Base-by-base conservation (phyloP, 2,888 invertebrate species). In the Nemapogon koenigi region DNA sequence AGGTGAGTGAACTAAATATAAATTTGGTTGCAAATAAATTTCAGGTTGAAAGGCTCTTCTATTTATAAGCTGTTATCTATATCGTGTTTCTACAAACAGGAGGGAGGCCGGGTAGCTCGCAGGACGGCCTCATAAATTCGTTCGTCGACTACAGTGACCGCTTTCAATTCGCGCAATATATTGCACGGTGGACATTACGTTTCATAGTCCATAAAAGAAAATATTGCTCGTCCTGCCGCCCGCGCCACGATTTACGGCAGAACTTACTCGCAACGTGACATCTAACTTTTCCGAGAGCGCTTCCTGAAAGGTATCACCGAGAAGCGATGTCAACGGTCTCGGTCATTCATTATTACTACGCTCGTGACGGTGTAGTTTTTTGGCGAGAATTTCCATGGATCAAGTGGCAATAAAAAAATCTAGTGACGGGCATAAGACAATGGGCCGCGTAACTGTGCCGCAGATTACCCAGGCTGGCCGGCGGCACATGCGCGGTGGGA, bases 321-420 rank as follows among this genome's bases (percentile, higher is more conserved):
- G n/a, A n/a, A n/a, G n/a, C n/a, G 16, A 2, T 10, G 33, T 18
- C 33, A 33, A 19, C 19, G 33, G 14, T 18, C 33, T 33, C 19
- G 33, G 33, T 19, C 33, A 33, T 19, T 33, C 19, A 33, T 33
- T 33, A 19, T 33, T 33, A 31, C 31, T 18, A 32, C 38, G 27
- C 22, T 29, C 15, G 16, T 32, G 25, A 31, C 10, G 32, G 18
- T 27, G 18, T 16, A 37, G 44, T 55, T 62, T 57, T 62, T 60
- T 48, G 45, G 39, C 22, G 42, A 42, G 50, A 53, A 59, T 62
- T 71, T 71, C 68, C 68, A 60, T 64, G 53, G 55, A 27, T 27
- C 16, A 50, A 55, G 51, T 49, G 48, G 19, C 47, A 46, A 55
- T 48, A 58, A 72, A 72, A 72, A 72, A 72, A 55, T 50, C 45